Percentiles rank a stretch among this genome's conserved stretches.
These are phyloP conservation scores for Rhorus exstirpatorius DNA, from an alignment of 2,888 invertebrate species.

Conservation along the genomic window DNA sequence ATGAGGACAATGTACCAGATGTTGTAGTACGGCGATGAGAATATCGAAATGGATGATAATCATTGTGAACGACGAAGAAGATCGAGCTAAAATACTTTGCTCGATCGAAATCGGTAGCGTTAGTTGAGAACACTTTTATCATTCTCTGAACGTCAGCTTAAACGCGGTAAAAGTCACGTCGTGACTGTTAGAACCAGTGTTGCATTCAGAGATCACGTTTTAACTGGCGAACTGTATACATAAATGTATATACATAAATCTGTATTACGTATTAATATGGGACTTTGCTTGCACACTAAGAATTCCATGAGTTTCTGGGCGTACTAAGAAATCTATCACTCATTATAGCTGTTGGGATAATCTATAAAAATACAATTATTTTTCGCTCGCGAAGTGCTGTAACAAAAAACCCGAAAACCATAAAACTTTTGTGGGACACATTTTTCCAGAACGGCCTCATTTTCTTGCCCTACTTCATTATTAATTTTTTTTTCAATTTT, in stretches of 20 bases:
- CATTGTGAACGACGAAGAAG: constrained; percentile 31
- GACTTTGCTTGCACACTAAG: constrained; percentile 12
- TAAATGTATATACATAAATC: neutral
- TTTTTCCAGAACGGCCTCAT: too few relatives aligned
- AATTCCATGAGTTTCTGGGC: constrained; percentile 16
- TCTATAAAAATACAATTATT: too few relatives aligned
- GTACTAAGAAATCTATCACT: neutral
- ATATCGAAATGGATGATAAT: constrained; percentile 44
- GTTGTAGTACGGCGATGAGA: neutral
- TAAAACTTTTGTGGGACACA: too few relatives aligned
- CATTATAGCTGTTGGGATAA: neutral
- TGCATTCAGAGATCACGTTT: constrained; percentile 70
- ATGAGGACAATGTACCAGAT: constrained; percentile 15
- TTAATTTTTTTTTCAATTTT: too few relatives aligned
- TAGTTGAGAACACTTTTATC: constrained; percentile 31
- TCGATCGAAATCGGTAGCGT: constrained; percentile 53
- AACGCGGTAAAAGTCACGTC: constrained; percentile 54
- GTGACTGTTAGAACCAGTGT: constrained; percentile 67
- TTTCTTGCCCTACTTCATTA: too few relatives aligned
- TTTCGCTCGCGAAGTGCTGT: too few relatives aligned
- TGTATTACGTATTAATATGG: constrained; percentile 1
- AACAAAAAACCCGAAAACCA: too few relatives aligned
- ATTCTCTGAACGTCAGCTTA: constrained; percentile 26
- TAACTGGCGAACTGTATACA: constrained; percentile 20
- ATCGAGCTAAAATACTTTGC: constrained; percentile 38